These are phyloP conservation scores for Parapristionchus giblindavisi DNA, from an alignment of 2,888 invertebrate species.

Conservation along the genomic window DNA sequence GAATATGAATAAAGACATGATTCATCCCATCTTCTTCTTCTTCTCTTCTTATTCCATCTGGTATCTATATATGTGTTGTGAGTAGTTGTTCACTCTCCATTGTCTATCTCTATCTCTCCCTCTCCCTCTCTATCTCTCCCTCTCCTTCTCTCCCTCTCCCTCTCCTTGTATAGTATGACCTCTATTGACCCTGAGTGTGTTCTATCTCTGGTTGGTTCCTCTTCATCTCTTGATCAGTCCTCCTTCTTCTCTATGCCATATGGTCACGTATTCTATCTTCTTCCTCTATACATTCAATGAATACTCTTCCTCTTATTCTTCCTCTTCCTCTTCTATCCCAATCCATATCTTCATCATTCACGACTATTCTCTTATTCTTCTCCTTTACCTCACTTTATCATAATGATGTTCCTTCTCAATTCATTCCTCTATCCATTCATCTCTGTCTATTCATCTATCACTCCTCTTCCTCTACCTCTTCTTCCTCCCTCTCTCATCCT, in stretches of 20 bases:
- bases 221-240: not conserved
- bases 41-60: not conserved
- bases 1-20: not conserved
- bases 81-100: no score
- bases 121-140: constrained; percentile 12
- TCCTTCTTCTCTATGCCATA: not conserved
- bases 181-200: no score
- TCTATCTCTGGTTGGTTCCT: no score
- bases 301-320: constrained; percentile 8
- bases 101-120: constrained; percentile 1
- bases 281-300: not conserved
- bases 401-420: not conserved
- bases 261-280: not conserved
- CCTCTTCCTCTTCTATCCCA: not conserved
- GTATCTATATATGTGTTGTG: not conserved
- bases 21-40: constrained; percentile 24
- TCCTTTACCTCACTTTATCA: not conserved
- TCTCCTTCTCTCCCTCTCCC: constrained; percentile 2
- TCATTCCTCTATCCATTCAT: not conserved
- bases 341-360: constrained; percentile 19
- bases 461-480: not conserved
- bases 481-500: not conserved
- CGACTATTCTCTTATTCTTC: not conserved
- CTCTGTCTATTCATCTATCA: not conserved
- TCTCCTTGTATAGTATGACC: constrained; percentile 17